Evolutionary conservation across 2,888 invertebrate genomes (phyloP), one percentile per base, ranked within the genome.

Genomic region (Parthenolecanium corni): DNA sequence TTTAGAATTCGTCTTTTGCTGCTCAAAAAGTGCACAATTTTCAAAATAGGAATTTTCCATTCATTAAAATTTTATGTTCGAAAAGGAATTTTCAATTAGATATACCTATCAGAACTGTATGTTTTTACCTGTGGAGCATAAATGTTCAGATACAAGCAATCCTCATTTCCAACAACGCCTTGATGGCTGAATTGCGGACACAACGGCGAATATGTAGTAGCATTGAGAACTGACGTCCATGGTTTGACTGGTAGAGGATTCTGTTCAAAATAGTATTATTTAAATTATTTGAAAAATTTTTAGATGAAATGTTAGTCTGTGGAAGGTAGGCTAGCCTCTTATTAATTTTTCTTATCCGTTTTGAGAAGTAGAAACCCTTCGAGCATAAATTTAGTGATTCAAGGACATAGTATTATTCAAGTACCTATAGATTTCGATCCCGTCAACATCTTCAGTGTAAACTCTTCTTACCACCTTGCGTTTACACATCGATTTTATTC

Each of bases 81-180:
- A 16, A 16, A n/a, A 44, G 44, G 4, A 18, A 44, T 44, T 5
- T 6, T 14, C 38, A 38, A 38, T 14, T 11, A 38, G n/a, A n/a
- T n/a, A n/a, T n/a, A n/a, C n/a, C n/a, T n/a, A n/a, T n/a, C n/a
- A n/a, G n/a, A n/a, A n/a, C n/a, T n/a, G n/a, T n/a, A n/a, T n/a
- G n/a, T n/a, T n/a, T n/a, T n/a, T 20, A 53, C 52, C 67, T 72
- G 67, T 67, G 71, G 71, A 23, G 74, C 73, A 65, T 72, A 73
- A 21, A 79, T 75, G 70, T 79, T 79, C 18, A 79, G 68, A 68
- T 77, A 76, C 4, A 79, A 69, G 65, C 79, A 80, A 68, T 80
- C 78, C 70, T 80, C 80, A 5, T 74, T 71, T 40, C 79, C 79
- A 11, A 75, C 71, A 52, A 71, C 69, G 5, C 46, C 36, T 68